These are phyloP conservation scores for Sphecodes monilicornis DNA, from an alignment of 2,888 invertebrate genomes.

Conservation along the genomic window DNA sequence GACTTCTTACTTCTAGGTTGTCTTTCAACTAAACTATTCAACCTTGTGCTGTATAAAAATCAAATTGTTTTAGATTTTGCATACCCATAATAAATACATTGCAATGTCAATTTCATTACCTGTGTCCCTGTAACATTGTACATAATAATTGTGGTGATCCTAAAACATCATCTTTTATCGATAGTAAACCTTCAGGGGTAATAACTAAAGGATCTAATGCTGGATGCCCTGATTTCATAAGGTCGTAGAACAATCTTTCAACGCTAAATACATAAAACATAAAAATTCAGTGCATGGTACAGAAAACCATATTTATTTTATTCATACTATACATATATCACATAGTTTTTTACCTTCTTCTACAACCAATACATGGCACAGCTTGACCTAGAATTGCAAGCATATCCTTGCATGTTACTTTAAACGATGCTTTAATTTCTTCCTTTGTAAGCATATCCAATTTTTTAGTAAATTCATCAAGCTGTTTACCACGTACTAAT, in stretches of 20 bases:
- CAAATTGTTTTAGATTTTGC: slow-evolving; percentile 13
- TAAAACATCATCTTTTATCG: slow-evolving; percentile 92
- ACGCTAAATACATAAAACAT: slow-evolving; percentile 87
- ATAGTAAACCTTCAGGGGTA: slow-evolving; percentile 90
- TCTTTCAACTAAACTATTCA: slow-evolving; percentile 91
- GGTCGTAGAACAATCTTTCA: slow-evolving; percentile 94
- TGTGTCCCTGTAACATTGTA: slow-evolving; percentile 94
- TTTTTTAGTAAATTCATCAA: slow-evolving; percentile 94
- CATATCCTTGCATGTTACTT: slow-evolving; percentile 93
- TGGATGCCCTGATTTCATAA: slow-evolving; percentile 93
- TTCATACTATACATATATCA: neutral
- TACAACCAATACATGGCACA: slow-evolving; percentile 97
- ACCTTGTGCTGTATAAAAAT: slow-evolving; percentile 86
- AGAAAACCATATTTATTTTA: neutral
- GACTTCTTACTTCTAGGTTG: slow-evolving; percentile 95
- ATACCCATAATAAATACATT: neutral
- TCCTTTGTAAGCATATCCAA: slow-evolving; percentile 91
- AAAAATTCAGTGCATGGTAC: slow-evolving; percentile 24
- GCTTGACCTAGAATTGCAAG: slow-evolving; percentile 94
- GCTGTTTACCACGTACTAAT: slow-evolving; percentile 91
- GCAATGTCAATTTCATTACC: slow-evolving; percentile 86
- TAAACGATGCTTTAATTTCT: slow-evolving; percentile 92
- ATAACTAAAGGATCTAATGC: slow-evolving; percentile 95
- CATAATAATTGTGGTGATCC: slow-evolving; percentile 92
- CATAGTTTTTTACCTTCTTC: slow-evolving; percentile 89